A percentile compares a stretch with the other conserved stretches of the same genome.
Evolutionary conservation across 2,113 vertebrate species (phyloP).

Genomic region (Chauna torquata): DNA sequence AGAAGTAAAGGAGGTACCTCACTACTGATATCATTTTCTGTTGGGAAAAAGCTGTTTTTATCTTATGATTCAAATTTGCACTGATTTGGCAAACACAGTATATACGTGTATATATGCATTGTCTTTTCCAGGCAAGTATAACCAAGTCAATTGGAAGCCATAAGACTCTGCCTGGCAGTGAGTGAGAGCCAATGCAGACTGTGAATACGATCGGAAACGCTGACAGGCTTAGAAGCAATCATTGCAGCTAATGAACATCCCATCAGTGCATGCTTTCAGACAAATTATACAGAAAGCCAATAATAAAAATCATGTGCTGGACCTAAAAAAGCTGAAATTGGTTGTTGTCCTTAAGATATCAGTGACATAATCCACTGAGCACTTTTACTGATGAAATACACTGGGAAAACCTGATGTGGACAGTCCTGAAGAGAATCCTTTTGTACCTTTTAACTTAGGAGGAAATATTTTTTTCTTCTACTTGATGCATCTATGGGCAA

Average conservation of each 20-base stretch:
- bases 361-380: not conserved
- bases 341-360: not conserved
- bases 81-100: not conserved
- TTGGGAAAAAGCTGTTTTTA: not conserved
- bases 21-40: not conserved
- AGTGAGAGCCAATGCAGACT: not conserved
- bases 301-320: not conserved
- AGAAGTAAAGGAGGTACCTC: not conserved
- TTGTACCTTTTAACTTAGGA: not conserved
- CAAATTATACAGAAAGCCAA: not conserved
- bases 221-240: not conserved
- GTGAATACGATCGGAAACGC: not conserved
- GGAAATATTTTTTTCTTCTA: not conserved
- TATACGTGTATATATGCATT: not conserved
- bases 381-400: not conserved
- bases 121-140: not conserved
- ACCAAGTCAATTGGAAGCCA: not conserved
- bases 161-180: not conserved
- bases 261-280: not conserved
- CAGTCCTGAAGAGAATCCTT: not conserved
- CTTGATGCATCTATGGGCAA: not conserved
- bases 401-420: not conserved
- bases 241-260: not conserved
- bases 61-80: not conserved
- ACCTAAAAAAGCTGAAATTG: not conserved